Conservation (phyloP, 2,888 invertebrate species). For the Drosophila borealis region DNA sequence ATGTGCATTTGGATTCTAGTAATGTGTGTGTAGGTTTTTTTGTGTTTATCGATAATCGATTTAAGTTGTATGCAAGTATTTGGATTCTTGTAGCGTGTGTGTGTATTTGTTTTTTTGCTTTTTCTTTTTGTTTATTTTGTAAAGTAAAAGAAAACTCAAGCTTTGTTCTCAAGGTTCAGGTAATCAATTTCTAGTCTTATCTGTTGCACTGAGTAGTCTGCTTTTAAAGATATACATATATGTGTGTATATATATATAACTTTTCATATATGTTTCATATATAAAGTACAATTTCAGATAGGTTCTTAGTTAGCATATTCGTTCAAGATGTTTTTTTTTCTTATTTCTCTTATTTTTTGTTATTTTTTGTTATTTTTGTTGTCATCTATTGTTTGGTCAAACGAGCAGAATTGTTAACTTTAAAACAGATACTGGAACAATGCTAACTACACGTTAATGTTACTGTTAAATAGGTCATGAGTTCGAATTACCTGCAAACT, state of each 20-base stretch:
- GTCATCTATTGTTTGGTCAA: conserved; percentile 38
- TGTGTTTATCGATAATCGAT: too few relatives aligned
- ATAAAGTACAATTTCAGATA: conserved; percentile 59
- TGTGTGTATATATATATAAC: conserved; percentile 26
- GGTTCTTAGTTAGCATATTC: conserved; percentile 16
- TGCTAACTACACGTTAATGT: conserved; percentile 34
- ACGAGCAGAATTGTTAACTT: conserved; percentile 51
- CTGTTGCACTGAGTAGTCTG: conserved; percentile 80
- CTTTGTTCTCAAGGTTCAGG: conserved; percentile 79
- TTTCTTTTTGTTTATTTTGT: conserved; percentile 40
- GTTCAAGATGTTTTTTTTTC: conserved; percentile 10
- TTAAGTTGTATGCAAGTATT: too few relatives aligned
- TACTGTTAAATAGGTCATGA: conserved; percentile 34
- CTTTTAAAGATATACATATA: conserved; percentile 50
- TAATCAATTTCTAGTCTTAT: conserved; percentile 79
- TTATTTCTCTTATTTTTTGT: not conserved
- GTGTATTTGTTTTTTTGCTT: conserved; percentile 18
- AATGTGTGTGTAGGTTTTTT: too few relatives aligned
- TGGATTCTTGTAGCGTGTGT: not conserved
- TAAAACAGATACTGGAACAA: conserved; percentile 39
- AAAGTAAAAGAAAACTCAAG: conserved; percentile 74
- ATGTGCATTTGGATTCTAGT: too few relatives aligned
- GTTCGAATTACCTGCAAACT: conserved; percentile 57
- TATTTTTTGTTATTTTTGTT: conserved; percentile 10
- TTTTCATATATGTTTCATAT: conserved; percentile 37